Percentiles rank a stretch among this genome's conserved stretches.
phyloP scores from a whole-genome alignment of 2,113 vertebrate genomes.

The Cochlearius cochlearius region DNA sequence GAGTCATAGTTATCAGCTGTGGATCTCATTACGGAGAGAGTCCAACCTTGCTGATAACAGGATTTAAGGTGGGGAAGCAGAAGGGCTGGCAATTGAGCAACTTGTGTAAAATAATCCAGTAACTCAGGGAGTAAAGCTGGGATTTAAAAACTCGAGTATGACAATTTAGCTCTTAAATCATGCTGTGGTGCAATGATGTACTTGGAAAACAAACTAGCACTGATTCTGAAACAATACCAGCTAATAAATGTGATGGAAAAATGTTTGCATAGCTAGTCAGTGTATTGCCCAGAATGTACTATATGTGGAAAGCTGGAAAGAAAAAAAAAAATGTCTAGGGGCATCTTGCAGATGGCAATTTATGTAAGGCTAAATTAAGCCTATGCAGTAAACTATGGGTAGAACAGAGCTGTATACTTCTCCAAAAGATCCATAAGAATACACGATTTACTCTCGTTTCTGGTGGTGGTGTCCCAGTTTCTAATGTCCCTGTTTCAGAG shows the following conservation, averaged over 20 bases:
- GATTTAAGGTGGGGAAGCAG: not conserved
- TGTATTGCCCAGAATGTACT: not conserved
- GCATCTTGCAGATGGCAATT: slow-evolving; percentile 1
- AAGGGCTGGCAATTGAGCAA: not conserved
- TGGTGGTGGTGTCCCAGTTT: not conserved
- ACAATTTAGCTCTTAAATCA: not conserved
- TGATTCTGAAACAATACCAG: slow-evolving; percentile 37
- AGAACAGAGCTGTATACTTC: not conserved
- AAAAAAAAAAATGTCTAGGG: not conserved
- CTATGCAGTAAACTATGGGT: not conserved
- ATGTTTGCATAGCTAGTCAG: not conserved
- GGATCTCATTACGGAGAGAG: not conserved
- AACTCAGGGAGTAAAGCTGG: not conserved
- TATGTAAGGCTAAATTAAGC: slow-evolving; percentile 2
- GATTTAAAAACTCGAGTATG: not conserved
- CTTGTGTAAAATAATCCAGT: not conserved
- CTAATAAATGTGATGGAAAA: slow-evolving; percentile 11
- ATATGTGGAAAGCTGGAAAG: not conserved
- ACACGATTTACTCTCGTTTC: not conserved
- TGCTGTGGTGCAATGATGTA: not conserved
- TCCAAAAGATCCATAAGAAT: not conserved
- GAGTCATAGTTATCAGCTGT: not conserved
- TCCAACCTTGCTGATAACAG: not conserved
- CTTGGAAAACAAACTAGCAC: slow-evolving; percentile 12
- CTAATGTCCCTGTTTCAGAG: not conserved